These are phyloP conservation scores for Cherax destructor DNA, from an alignment of 1,140 invertebrate genomes.

Conservation along the genomic window DNA sequence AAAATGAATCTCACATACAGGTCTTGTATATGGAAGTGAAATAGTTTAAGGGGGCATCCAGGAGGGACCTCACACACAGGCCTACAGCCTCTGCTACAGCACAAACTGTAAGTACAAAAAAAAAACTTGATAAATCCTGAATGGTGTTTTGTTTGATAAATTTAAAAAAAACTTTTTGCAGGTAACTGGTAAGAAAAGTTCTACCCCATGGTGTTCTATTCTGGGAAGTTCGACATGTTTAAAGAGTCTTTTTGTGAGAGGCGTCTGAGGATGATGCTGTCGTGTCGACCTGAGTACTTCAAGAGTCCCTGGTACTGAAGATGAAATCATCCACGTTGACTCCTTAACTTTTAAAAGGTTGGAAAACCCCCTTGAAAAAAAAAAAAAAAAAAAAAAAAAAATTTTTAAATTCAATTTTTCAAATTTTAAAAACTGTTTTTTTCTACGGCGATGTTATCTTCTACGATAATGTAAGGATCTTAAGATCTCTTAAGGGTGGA, in stretches of 20 bases:
- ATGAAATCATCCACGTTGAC: not conserved
- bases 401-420: too few relatives aligned
- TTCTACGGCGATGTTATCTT: slow-evolving; percentile 8
- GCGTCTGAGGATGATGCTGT: not conserved
- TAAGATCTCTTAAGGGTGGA: not conserved
- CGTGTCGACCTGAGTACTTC: not conserved
- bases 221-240: not conserved
- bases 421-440: not conserved
- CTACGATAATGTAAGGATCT: not conserved
- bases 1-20: too few relatives aligned
- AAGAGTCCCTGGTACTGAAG: not conserved
- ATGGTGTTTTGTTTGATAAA: not conserved
- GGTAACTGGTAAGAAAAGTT: slow-evolving; percentile 22
- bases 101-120: not conserved
- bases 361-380: not conserved
- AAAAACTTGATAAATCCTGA: too few relatives aligned
- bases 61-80: not conserved
- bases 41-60: not conserved
- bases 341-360: not conserved
- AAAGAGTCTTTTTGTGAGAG: not conserved
- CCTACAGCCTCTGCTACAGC: not conserved
- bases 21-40: not conserved
- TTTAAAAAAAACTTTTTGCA: not conserved
- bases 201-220: not conserved
- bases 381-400: too few relatives aligned